Evolutionary conservation across 2,797 vertebrate species (phyloP).

Genomic region (Rhinella marina): DNA sequence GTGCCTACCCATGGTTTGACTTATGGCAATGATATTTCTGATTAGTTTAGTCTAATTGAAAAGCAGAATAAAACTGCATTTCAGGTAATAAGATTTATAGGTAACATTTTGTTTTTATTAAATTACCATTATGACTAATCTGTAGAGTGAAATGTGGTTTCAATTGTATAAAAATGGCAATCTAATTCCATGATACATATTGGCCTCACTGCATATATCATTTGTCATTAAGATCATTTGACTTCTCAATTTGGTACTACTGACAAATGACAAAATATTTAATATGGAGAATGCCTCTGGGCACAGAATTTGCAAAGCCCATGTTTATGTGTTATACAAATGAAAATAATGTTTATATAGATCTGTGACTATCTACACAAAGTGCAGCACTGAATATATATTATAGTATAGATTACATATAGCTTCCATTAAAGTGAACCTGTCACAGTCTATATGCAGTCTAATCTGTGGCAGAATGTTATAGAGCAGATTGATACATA

Average conservation of each 20-base stretch:
- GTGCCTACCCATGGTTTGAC: slow-evolving; percentile 40
- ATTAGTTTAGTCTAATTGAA: slow-evolving; percentile 60
- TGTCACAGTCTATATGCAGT: too few species aligned
- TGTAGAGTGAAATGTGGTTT: slow-evolving; percentile 56
- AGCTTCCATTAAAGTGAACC: not conserved
- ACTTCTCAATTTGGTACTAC: not conserved
- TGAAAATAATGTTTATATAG: slow-evolving; percentile 39
- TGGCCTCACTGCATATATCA: slow-evolving; percentile 56
- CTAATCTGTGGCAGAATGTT: too few species aligned
- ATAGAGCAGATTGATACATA: too few species aligned
- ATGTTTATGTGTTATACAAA: slow-evolving; percentile 48
- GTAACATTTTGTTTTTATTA: slow-evolving; percentile 58
- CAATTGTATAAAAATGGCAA: slow-evolving; percentile 57
- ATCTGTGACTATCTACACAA: not conserved
- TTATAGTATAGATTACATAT: slow-evolving; percentile 8
- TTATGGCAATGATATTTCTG: slow-evolving; percentile 53
- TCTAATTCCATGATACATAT: slow-evolving; percentile 55
- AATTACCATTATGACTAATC: slow-evolving; percentile 59
- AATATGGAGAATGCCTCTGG: slow-evolving; percentile 53
- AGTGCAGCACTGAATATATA: not conserved
- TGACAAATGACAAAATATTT: slow-evolving; percentile 46
- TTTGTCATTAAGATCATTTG: slow-evolving; percentile 51
- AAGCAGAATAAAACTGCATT: slow-evolving; percentile 53
- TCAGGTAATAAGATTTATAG: slow-evolving; percentile 59
- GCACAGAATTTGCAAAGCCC: slow-evolving; percentile 23